Base-by-base conservation (phyloP, 2,113 vertebrate genomes). In the Theristicus caerulescens region DNA sequence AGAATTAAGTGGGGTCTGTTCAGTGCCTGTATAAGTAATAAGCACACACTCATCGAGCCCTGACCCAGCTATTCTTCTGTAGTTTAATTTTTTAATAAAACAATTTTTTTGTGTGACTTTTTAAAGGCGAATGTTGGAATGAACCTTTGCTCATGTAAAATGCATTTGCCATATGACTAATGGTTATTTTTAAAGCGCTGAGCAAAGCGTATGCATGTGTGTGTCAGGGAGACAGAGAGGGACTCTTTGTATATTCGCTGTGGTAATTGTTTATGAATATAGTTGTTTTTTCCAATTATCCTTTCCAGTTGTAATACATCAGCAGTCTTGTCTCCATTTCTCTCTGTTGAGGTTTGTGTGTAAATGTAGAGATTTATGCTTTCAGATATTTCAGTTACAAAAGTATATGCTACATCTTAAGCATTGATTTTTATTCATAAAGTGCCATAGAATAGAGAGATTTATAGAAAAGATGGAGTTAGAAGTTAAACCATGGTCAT, bases 221-320 rank as follows among this genome's bases (percentile, higher is more conserved):
- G 52, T 83, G 71, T 90, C 77, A 67, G 67, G 38, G 26, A 85
- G 58, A 89, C 89, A 94, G 80, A 44, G 66, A 93, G 46, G 36
- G 80, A 94, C 66, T 31, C 66, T 88, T 65, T 44, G 42, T 93
- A 21, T 95, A 58, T 95, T 95, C 93, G 49, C 86, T 87, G 78
- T 82, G 84, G 66, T 94, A 80, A 88, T 81, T 85, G 81, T 88
- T 94, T 93, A 77, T 86, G 87, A 93, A 91, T 91, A 78, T 55
- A 90, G 74, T 82, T 96, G 76, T 83, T 95, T 96, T 94, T 90
- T 77, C 59, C 82, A 88, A 36, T 94, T 95, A 87, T 77, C 58
- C 66, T 57, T 69, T 90, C 51, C n/a, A 80, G 12, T 84, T 95
- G 70, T 51, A 66, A 61, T 77, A 17, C 51, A 70, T 93, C 67